A percentile compares a stretch with the other conserved stretches of the same genome.
Evolutionary conservation across 2,888 invertebrate species (phyloP).

Genomic region (Morpho deidamia): DNA sequence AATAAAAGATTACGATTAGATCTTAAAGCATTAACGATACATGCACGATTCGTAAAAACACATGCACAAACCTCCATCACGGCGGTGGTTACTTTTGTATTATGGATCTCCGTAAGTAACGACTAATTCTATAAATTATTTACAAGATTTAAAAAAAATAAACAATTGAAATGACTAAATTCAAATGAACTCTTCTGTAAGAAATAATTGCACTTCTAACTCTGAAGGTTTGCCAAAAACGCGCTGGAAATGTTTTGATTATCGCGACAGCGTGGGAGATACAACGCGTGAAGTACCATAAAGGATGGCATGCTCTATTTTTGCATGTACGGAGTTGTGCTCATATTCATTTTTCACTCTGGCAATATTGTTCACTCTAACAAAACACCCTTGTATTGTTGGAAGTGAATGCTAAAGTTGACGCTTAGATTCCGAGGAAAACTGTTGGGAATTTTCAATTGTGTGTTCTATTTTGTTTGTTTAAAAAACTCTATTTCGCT

Average conservation of each 20-base stretch:
- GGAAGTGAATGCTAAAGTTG: conserved; percentile 22
- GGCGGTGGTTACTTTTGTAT: too few relatives aligned
- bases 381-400: conserved; percentile 25
- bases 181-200: too few relatives aligned
- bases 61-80: too few relatives aligned
- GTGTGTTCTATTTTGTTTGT: conserved; percentile 21
- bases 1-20: too few relatives aligned
- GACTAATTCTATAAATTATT: too few relatives aligned
- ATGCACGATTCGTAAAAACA: too few relatives aligned
- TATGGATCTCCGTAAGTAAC: too few relatives aligned
- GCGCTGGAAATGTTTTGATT: conserved; percentile 3
- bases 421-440: conserved; percentile 22
- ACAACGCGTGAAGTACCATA: conserved; percentile 26
- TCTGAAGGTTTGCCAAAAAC: too few relatives aligned
- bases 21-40: too few relatives aligned
- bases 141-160: too few relatives aligned
- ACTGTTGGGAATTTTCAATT: conserved; percentile 21
- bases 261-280: conserved; percentile 18
- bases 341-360: conserved; percentile 28
- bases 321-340: conserved; percentile 25
- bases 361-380: conserved; percentile 25
- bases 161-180: too few relatives aligned
- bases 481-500: conserved; percentile 14
- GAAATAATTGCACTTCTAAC: too few relatives aligned
- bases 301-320: conserved; percentile 23